Conservation (phyloP, 2,888 invertebrate genomes). For the Eupithecia vulgata region DNA sequence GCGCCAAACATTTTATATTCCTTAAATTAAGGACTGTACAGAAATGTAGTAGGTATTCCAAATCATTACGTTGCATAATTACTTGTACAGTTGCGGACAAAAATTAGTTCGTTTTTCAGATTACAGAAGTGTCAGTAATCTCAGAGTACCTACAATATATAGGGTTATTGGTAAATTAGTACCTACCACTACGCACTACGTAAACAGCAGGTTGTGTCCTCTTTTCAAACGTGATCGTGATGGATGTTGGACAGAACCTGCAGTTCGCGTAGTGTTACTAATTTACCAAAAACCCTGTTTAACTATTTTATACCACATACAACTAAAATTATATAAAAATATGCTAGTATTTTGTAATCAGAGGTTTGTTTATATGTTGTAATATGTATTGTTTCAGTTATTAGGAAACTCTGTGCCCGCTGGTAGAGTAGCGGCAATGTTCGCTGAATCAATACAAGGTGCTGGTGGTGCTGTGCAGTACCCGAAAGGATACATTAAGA, state of each 20-base stretch:
- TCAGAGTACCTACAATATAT: not conserved
- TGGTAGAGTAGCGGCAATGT: conserved; percentile 92
- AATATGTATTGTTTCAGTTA: conserved; percentile 72
- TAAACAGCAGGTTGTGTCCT: too few relatives aligned
- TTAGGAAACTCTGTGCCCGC: conserved; percentile 91
- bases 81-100: too few relatives aligned
- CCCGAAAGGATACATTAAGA: conserved; percentile 93
- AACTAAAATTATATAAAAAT: too few relatives aligned
- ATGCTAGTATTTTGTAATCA: too few relatives aligned
- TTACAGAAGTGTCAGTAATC: not conserved
- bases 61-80: not conserved
- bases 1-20: not conserved
- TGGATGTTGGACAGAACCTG: too few relatives aligned
- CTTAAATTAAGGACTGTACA: not conserved
- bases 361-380: not conserved
- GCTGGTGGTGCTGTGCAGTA: conserved; percentile 97
- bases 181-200: too few relatives aligned
- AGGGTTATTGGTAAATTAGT: too few relatives aligned
- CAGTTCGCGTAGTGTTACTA: too few relatives aligned
- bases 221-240: too few relatives aligned
- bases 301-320: too few relatives aligned
- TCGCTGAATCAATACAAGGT: conserved; percentile 98
- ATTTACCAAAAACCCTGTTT: too few relatives aligned
- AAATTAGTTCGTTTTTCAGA: too few relatives aligned
- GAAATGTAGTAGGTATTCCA: not conserved